A percentile compares a stretch with the other conserved stretches of the same genome.
Evolutionary conservation across 1,140 invertebrate genomes (phyloP).

Genomic region (Lepidurus arcticus): DNA sequence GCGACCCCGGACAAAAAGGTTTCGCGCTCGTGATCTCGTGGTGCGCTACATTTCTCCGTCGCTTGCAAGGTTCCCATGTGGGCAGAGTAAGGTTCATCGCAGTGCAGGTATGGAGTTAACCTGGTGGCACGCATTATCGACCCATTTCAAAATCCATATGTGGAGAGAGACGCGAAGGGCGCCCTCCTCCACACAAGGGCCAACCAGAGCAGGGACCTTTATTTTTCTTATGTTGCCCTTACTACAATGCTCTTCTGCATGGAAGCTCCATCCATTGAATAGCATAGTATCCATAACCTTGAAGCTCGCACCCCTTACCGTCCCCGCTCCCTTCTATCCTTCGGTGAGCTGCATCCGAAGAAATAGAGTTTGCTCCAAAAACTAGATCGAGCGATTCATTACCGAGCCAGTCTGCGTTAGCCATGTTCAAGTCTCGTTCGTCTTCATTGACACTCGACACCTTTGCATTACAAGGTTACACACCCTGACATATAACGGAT

Average conservation of each 20-base stretch:
- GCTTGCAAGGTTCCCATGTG: neutral
- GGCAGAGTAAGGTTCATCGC: neutral
- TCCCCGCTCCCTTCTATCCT: neutral
- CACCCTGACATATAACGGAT: neutral
- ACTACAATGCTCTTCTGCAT: neutral
- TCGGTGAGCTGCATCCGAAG: neutral
- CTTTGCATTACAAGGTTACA: neutral
- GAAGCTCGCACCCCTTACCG: neutral
- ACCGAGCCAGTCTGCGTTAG: neutral
- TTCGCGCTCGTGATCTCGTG: neutral
- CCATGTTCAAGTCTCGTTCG: neutral
- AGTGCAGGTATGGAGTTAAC: constrained; percentile 21
- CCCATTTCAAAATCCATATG: constrained; percentile 22
- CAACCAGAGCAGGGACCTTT: neutral
- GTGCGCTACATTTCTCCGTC: neutral
- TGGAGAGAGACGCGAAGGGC: constrained; percentile 20
- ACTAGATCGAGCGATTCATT: neutral
- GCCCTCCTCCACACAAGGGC: neutral
- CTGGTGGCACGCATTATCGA: constrained; percentile 17
- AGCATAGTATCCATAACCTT: constrained; percentile 7
- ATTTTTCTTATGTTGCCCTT: neutral
- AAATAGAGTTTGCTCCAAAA: neutral
- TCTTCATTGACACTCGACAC: neutral
- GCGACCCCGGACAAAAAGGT: neutral
- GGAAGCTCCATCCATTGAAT: neutral